These are phyloP conservation scores for Drosophila putrida DNA, from an alignment of 2,888 invertebrate species.

Conservation along the genomic window DNA sequence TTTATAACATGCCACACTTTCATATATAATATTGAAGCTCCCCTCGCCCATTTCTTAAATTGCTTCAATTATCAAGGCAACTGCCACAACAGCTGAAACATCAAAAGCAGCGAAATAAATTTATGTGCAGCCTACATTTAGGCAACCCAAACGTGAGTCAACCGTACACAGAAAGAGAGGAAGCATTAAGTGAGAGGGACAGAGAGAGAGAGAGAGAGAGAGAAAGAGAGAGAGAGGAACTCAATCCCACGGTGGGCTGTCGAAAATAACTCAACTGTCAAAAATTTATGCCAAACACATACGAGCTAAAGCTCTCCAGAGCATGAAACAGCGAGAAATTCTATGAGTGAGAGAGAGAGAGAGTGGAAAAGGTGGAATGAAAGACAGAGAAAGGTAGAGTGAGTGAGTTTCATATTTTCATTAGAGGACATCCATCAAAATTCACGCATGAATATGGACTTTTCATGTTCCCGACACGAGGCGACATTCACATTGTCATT, in stretches of 20 bases:
- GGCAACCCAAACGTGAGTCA: conserved; percentile 51
- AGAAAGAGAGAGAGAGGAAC: background rate
- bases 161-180: conserved; percentile 6
- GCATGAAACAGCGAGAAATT: conserved; percentile 44
- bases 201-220: too few species aligned
- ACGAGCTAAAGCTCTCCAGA: conserved; percentile 47
- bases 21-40: conserved; percentile 21
- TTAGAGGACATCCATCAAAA: conserved; percentile 78
- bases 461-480: conserved; percentile 72
- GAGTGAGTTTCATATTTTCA: conserved; percentile 67
- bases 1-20: conserved; percentile 30
- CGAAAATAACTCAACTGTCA: conserved; percentile 76
- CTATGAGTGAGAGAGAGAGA: conserved; percentile 4
- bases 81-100: conserved; percentile 50
- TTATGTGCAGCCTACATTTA: conserved; percentile 73
- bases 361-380: background rate
- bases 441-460: conserved; percentile 83
- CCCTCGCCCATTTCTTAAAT: conserved; percentile 50
- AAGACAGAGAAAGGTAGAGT: background rate
- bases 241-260: conserved; percentile 42
- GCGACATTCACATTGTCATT: conserved; percentile 61
- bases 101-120: conserved; percentile 60
- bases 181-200: background rate
- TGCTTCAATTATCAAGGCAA: conserved; percentile 63
- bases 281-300: conserved; percentile 71